These are phyloP conservation scores for Sinopyrophorus schimmeli DNA, from an alignment of 2,888 invertebrate species.

Conservation along the genomic window DNA sequence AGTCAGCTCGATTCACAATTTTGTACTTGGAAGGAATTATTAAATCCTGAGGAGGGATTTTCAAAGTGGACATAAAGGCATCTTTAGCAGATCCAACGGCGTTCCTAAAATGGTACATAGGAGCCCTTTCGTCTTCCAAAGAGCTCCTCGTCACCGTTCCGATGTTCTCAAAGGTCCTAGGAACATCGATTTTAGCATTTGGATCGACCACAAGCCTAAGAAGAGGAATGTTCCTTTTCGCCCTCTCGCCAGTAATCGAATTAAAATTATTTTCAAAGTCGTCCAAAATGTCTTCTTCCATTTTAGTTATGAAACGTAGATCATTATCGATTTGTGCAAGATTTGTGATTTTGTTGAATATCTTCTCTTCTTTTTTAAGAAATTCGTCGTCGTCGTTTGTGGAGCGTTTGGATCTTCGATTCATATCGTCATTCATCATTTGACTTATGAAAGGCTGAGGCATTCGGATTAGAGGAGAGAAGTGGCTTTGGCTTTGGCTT, in stretches of 20 bases:
- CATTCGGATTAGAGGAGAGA: too few relatives aligned
- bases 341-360: not conserved
- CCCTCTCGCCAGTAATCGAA: too few relatives aligned
- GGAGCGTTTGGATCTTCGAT: too few relatives aligned
- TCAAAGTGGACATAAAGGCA: conserved; percentile 47
- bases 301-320: not conserved
- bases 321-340: not conserved
- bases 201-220: conserved; percentile 43
- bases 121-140: conserved; percentile 50
- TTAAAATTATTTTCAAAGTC: too few relatives aligned
- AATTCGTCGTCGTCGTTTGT: too few relatives aligned
- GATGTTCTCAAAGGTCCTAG: conserved; percentile 51
- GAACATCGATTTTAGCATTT: conserved; percentile 47
- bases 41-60: conserved; percentile 49
- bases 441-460: too few relatives aligned
- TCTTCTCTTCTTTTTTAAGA: not conserved
- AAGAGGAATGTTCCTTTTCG: conserved; percentile 33
- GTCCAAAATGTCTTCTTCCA: not conserved
- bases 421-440: too few relatives aligned
- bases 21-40: conserved; percentile 50
- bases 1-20: conserved; percentile 39
- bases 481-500: conserved; percentile 2
- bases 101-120: conserved; percentile 50
- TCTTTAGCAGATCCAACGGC: conserved; percentile 50
- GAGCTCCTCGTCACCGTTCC: conserved; percentile 48